A percentile compares a stretch with the other conserved stretches of the same genome.
phyloP scores from a whole-genome alignment of 2,797 vertebrate species.

The Mormyrops boulengeri region DNA sequence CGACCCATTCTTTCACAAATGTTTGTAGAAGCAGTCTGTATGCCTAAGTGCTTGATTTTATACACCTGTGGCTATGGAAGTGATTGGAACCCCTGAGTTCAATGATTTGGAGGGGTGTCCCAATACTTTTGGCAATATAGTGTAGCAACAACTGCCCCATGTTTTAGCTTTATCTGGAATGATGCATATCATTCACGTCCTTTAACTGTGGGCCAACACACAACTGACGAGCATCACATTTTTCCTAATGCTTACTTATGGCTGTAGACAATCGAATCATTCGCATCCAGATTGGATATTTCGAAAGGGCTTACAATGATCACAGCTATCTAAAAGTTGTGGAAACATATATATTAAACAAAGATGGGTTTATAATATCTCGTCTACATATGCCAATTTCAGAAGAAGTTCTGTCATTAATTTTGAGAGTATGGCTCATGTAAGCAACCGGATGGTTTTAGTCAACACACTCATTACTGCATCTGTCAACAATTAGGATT shows the following conservation, averaged over 20 bases:
- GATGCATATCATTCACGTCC: neutral
- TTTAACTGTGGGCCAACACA: neutral
- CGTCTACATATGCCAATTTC: neutral
- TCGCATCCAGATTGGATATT: neutral
- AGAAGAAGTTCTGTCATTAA: neutral
- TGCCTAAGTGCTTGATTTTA: neutral
- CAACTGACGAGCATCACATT: neutral
- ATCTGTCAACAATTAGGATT: neutral
- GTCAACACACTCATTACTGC: neutral
- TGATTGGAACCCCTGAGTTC: neutral
- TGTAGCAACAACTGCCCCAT: neutral
- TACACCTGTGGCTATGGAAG: neutral
- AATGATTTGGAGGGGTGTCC: neutral
- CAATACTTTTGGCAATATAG: neutral
- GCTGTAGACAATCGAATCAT: neutral
- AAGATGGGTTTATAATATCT: neutral
- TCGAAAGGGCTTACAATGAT: neutral
- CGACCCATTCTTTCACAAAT: neutral
- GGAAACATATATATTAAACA: neutral
- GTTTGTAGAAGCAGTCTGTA: neutral
- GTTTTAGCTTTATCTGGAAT: neutral
- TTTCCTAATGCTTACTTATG: neutral
- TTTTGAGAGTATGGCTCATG: neutral
- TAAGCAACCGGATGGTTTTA: constrained; percentile 1
- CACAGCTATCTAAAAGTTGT: neutral